A percentile compares a stretch with the other conserved stretches of the same genome.
Evolutionary conservation across 1,140 invertebrate species (phyloP).

Genomic region (Epicauta chinensis): DNA sequence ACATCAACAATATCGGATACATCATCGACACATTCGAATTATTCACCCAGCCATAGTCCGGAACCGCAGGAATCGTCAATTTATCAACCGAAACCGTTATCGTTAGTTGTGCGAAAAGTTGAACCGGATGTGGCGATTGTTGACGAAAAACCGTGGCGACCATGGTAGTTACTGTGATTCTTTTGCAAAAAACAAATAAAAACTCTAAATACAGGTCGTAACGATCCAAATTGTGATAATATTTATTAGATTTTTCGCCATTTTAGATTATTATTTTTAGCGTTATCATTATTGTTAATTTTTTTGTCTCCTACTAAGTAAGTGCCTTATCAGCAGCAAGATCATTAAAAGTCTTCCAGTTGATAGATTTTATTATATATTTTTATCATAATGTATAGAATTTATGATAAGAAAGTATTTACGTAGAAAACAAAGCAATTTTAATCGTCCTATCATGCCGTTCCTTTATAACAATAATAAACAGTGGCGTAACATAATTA

Average conservation of each 20-base stretch:
- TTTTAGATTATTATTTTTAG: conserved; percentile 9
- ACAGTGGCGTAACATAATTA: too few relatives aligned
- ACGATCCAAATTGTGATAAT: conserved; percentile 9
- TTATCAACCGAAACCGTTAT: conserved; percentile 57
- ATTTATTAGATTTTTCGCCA: neutral
- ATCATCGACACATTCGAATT: conserved; percentile 40
- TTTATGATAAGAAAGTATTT: neutral
- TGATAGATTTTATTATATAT: conserved; percentile 20
- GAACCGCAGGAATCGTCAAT: conserved; percentile 39
- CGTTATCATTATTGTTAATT: neutral
- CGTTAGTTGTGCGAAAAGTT: conserved; percentile 60
- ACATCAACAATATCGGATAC: conserved; percentile 52
- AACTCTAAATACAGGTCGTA: too few relatives aligned
- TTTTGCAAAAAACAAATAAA: too few relatives aligned
- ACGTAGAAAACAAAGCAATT: too few relatives aligned
- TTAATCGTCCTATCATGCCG: too few relatives aligned
- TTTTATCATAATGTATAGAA: conserved; percentile 13
- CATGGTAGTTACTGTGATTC: conserved; percentile 51
- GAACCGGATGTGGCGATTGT: conserved; percentile 49
- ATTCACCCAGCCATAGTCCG: conserved; percentile 39
- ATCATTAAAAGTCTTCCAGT: conserved; percentile 25
- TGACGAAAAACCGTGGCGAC: conserved; percentile 54
- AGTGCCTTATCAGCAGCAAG: conserved; percentile 30
- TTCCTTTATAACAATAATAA: too few relatives aligned
- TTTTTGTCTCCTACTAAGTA: neutral